Percentiles rank a stretch among this genome's conserved stretches.
Evolutionary conservation across 2,888 invertebrate genomes (phyloP).

Genomic region (Agrotis ipsilon): DNA sequence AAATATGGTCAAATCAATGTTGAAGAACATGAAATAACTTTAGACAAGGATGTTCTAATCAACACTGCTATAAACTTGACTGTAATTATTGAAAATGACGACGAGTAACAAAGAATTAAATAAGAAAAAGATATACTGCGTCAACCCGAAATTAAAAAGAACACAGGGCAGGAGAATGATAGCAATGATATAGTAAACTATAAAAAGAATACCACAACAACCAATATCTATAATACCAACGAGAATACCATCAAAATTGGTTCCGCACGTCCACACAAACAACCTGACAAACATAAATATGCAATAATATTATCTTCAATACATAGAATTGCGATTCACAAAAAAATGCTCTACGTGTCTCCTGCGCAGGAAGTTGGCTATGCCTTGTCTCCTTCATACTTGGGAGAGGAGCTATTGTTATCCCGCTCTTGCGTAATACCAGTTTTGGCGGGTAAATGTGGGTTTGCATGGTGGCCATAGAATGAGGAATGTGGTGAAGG

Average conservation of each 20-base stretch:
- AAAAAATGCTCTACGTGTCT: conserved; percentile 72
- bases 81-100: background rate
- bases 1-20: background rate
- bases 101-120: background rate
- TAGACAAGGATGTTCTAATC: background rate
- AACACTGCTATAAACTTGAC: background rate
- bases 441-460: conserved; percentile 77
- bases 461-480: conserved; percentile 64
- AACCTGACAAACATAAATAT: conserved; percentile 63
- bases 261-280: conserved; percentile 64
- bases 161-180: background rate
- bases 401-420: conserved; percentile 56
- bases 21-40: background rate
- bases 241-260: conserved; percentile 54
- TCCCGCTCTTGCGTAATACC: conserved; percentile 74
- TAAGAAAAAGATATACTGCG: background rate
- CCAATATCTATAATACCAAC: conserved; percentile 30
- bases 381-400: conserved; percentile 56
- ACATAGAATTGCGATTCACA: conserved; percentile 72
- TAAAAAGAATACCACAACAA: conserved; percentile 15
- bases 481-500: conserved; percentile 47
- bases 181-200: background rate
- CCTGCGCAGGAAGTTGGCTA: conserved; percentile 71
- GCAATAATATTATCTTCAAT: conserved; percentile 65
- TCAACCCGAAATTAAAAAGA: background rate